These are phyloP conservation scores for Eclectus roratus DNA, from an alignment of 2,113 vertebrate species.

Conservation along the genomic window DNA sequence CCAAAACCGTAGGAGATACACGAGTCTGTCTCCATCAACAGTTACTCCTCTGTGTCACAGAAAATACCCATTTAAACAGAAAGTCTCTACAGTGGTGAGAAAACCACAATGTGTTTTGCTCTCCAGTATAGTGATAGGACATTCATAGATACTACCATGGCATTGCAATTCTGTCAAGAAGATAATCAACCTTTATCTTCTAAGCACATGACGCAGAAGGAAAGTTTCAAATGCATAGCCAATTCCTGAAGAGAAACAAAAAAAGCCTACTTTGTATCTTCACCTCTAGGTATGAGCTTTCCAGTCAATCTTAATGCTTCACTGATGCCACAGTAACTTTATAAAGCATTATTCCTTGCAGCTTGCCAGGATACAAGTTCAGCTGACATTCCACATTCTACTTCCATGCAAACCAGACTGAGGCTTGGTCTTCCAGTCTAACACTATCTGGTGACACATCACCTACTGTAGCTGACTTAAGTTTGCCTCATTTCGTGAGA, in stretches of 20 bases:
- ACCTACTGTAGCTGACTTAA: not conserved
- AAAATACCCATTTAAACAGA: not conserved
- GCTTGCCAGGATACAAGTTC: fast-evolving
- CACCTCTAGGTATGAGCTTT: not conserved
- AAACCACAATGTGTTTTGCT: not conserved
- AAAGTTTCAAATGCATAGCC: not conserved
- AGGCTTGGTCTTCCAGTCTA: not conserved
- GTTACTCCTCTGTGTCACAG: not conserved
- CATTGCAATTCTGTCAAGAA: not conserved
- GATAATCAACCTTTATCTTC: not conserved
- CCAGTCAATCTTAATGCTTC: not conserved
- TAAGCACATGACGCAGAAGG: not conserved
- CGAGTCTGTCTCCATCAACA: fast-evolving
- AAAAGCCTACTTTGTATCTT: not conserved
- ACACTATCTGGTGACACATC: not conserved
- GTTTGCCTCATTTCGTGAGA: not conserved
- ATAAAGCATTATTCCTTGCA: not conserved
- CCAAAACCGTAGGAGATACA: not conserved
- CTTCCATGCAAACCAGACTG: not conserved
- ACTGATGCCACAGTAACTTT: no score
- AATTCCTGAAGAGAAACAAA: not conserved
- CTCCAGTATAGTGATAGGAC: not conserved
- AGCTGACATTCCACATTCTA: not conserved
- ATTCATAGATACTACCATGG: fast-evolving
- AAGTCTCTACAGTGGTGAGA: not conserved